phyloP scores from a whole-genome alignment of 2,113 vertebrate genomes.

The Nothobranchius furzeri region DNA sequence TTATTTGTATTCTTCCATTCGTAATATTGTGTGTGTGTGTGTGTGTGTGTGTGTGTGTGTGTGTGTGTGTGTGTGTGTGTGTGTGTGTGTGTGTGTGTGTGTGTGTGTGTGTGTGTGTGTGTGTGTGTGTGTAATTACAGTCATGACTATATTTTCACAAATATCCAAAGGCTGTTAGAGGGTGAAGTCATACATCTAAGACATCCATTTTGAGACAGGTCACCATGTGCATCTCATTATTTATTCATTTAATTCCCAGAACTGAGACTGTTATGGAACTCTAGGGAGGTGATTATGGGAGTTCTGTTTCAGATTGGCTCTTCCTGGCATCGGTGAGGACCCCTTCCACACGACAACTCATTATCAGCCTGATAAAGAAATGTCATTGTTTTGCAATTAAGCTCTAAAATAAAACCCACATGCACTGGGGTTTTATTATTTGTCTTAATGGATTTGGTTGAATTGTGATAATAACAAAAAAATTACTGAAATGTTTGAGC shows the following conservation, averaged over 20 bases:
- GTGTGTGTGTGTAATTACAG: too few species aligned
- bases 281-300: slow-evolving; percentile 12
- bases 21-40: too few species aligned
- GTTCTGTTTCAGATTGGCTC: slow-evolving; percentile 15
- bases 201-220: neutral
- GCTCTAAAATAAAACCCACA: neutral
- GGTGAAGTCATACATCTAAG: neutral
- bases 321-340: slow-evolving; percentile 27
- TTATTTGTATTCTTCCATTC: neutral
- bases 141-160: neutral
- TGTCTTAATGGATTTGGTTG: neutral
- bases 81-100: too few species aligned
- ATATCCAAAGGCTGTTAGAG: neutral
- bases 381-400: neutral
- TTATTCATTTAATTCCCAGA: neutral
- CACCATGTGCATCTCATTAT: neutral
- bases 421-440: neutral
- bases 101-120: too few species aligned
- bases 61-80: too few species aligned
- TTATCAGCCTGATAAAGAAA: slow-evolving; percentile 9
- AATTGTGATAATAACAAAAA: neutral
- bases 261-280: slow-evolving; percentile 30
- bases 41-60: too few species aligned
- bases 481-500: neutral
- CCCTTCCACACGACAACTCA: neutral